phyloP scores from a whole-genome alignment of 1,140 invertebrate species.

The Xylocopa sonorina region DNA sequence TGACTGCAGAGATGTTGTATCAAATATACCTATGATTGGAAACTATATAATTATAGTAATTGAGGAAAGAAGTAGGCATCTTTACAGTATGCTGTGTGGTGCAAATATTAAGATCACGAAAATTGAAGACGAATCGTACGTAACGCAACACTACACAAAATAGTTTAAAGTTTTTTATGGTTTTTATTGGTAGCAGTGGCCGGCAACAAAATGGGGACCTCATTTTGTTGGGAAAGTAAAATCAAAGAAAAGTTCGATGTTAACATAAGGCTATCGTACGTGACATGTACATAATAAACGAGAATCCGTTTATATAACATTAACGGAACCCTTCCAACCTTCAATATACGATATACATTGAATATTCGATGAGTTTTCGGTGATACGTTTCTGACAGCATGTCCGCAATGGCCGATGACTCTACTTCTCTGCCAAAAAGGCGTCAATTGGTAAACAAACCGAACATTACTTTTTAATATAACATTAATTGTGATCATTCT shows the following conservation, averaged over 20 bases:
- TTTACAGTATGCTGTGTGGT: neutral
- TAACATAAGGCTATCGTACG: constrained; percentile 23
- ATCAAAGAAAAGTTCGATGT: constrained; percentile 51
- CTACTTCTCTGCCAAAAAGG: constrained; percentile 72
- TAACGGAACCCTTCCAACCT: constrained; percentile 1
- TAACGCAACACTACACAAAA: neutral
- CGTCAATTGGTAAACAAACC: constrained; percentile 80
- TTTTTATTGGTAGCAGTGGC: constrained; percentile 53
- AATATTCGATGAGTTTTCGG: constrained; percentile 67
- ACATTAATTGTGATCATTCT: neutral
- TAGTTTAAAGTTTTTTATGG: neutral
- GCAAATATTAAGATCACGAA: neutral
- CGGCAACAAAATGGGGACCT: constrained; percentile 70
- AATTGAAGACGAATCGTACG: neutral
- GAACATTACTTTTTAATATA: constrained; percentile 24
- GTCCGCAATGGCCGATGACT: constrained; percentile 78
- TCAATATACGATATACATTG: constrained; percentile 3
- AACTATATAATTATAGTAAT: neutral
- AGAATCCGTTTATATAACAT: constrained; percentile 19
- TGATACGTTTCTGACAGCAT: constrained; percentile 76
- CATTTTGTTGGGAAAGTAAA: constrained; percentile 47
- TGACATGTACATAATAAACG: constrained; percentile 68
- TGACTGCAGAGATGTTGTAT: neutral
- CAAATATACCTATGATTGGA: no score
- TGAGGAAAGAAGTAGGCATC: neutral